Base-by-base conservation (phyloP, 1,140 invertebrate genomes). In the Eurosta solidaginis region DNA sequence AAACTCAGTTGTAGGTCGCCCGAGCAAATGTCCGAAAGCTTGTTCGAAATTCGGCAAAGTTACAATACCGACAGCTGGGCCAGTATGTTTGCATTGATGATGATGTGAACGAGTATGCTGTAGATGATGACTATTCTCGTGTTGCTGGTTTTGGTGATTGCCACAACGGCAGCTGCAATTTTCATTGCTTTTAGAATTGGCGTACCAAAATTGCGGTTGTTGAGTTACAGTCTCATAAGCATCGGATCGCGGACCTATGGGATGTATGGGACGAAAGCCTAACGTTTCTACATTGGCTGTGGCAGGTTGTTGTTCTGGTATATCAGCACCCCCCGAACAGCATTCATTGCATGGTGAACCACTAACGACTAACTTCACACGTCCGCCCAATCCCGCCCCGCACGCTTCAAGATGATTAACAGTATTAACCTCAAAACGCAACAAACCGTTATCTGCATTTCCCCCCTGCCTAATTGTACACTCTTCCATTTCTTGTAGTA, bases 251-350 rank as follows among this genome's bases (percentile, higher is more conserved):
- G 33, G 33, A 3, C 40, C 33, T n/a, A 33, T 27, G 9, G 59
- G 59, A 33, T 68, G 59, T 33, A 68, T 68, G 36, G 59, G 59
- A 68, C 59, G 33, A 68, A 68, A 68, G 22, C 59, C n/a, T 42
- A 36, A 6, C 10, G 59, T 40, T n/a, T 68, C 59, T 3, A 68
- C n/a, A 40, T 36, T n/a, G 33, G 59, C 33, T 68, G 59, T 40
- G n/a, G 33, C n/a, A 40, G 36, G n/a, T n/a, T n/a, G n/a, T n/a
- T n/a, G n/a, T n/a, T n/a, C n/a, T n/a, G n/a, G n/a, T n/a, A n/a
- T n/a, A n/a, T n/a, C n/a, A 20, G n/a, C 7, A 40, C 33, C 59
- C 14, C 59, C 59, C 33, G 10, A 22, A 33, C 14, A n/a, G n/a
- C n/a, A 59, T 17, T 59, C 54, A 33, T 33, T 27, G 3, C 3